phyloP scores from a whole-genome alignment of 1,140 invertebrate genomes.

The Halesus radiatus region DNA sequence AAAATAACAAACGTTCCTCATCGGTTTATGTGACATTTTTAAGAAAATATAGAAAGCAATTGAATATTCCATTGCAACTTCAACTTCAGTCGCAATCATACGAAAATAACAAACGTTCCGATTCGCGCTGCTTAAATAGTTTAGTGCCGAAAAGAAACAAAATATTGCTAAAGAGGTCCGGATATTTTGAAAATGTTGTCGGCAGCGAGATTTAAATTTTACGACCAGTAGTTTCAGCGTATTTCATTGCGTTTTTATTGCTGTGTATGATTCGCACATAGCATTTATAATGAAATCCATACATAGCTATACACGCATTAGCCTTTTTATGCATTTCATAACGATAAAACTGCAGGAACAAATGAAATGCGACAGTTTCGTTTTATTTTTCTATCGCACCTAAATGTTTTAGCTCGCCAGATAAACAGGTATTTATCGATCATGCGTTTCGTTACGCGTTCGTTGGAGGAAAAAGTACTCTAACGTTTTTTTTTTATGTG shows the following conservation, averaged over 20 bases:
- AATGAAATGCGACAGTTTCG: constrained; percentile 18
- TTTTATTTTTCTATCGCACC: not conserved
- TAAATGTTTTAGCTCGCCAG: constrained; percentile 14
- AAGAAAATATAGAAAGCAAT: too few species aligned
- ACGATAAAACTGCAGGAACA: constrained; percentile 25
- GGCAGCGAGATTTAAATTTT: constrained; percentile 22
- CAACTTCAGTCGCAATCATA: too few species aligned
- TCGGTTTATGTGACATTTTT: too few species aligned
- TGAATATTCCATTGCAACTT: too few species aligned
- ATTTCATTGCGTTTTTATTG: constrained; percentile 40
- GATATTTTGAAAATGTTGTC: constrained; percentile 36
- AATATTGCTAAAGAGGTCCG: constrained; percentile 6
- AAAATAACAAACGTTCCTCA: constrained; percentile 7
- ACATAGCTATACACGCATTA: constrained; percentile 4
- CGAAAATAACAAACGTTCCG: constrained; percentile 6
- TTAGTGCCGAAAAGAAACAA: constrained; percentile 19
- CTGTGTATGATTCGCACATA: constrained; percentile 38
- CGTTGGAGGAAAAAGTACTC: not conserved
- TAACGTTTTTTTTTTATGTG: too few species aligned
- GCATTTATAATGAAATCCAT: constrained; percentile 36
- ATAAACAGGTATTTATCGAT: constrained; percentile 21
- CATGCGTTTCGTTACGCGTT: constrained; percentile 1
- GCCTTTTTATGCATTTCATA: constrained; percentile 25
- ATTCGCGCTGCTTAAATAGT: constrained; percentile 20
- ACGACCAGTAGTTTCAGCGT: constrained; percentile 31